Evolutionary conservation across 2,113 vertebrate species (phyloP).

Genomic region (Pluvianellus socialis): DNA sequence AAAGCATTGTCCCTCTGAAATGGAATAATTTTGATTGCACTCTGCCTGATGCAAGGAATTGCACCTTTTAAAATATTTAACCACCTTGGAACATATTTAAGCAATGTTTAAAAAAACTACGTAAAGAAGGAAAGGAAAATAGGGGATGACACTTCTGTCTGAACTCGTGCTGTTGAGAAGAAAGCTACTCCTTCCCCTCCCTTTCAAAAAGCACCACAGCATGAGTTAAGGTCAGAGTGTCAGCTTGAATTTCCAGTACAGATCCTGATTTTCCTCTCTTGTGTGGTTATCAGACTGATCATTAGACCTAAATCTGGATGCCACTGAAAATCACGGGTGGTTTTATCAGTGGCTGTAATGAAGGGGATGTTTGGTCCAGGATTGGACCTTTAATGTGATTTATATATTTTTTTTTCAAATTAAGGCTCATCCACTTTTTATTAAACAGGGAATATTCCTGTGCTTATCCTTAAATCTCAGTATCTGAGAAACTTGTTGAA

Average conservation of each 20-base stretch:
- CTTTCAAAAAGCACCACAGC: constrained; percentile 4
- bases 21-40: not conserved
- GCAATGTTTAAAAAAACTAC: not conserved
- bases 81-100: not conserved
- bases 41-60: not conserved
- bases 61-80: not conserved
- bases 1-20: not conserved
- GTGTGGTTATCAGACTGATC: not conserved
- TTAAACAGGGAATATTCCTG: not conserved
- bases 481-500: not conserved
- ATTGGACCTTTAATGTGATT: not conserved
- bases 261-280: constrained; percentile 1
- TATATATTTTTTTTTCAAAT: not conserved
- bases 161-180: not conserved
- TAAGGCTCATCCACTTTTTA: not conserved
- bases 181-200: not conserved
- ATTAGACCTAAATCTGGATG: not conserved
- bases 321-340: not conserved
- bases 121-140: not conserved
- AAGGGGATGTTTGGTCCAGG: not conserved
- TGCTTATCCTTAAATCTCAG: not conserved
- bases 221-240: constrained; percentile 30
- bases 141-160: not conserved
- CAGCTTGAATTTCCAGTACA: constrained; percentile 20
- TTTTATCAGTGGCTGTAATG: not conserved